Evolutionary conservation across 2,797 vertebrate species (phyloP).

Genomic region (Pterois miles): DNA sequence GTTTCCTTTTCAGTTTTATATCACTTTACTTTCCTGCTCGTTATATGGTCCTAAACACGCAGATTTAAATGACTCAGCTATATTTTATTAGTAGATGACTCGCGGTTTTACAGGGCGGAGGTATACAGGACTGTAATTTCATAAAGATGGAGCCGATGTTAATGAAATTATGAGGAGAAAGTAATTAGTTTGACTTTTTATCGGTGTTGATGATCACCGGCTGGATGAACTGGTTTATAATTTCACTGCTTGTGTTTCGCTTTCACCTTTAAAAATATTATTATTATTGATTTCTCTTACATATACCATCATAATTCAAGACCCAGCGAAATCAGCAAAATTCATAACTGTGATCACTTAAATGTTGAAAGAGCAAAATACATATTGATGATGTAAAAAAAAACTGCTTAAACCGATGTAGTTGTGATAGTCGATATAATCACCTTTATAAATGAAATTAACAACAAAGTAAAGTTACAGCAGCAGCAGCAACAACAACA

Average conservation of each 20-base stretch:
- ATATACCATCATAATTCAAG: neutral
- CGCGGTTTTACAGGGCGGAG: no score
- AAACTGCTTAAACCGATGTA: neutral
- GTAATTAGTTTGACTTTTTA: neutral
- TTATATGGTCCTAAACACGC: neutral
- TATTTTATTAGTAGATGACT: neutral
- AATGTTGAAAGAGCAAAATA: neutral
- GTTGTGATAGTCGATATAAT: neutral
- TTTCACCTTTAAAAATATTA: neutral
- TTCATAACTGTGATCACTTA: neutral
- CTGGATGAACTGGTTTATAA: neutral
- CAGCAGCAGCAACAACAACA: neutral
- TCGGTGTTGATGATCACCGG: neutral
- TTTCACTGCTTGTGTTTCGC: neutral
- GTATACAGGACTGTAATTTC: neutral
- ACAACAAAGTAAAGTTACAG: no score
- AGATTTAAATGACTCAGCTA: neutral
- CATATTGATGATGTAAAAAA: neutral
- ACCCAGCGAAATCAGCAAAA: neutral
- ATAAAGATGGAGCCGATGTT: neutral
- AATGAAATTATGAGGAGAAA: neutral
- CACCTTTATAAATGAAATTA: neutral
- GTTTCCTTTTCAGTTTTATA: neutral
- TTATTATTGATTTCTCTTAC: no score
- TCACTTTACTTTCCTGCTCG: neutral